phyloP scores from a whole-genome alignment of 2,888 invertebrate species.

The Drosophila formosana region DNA sequence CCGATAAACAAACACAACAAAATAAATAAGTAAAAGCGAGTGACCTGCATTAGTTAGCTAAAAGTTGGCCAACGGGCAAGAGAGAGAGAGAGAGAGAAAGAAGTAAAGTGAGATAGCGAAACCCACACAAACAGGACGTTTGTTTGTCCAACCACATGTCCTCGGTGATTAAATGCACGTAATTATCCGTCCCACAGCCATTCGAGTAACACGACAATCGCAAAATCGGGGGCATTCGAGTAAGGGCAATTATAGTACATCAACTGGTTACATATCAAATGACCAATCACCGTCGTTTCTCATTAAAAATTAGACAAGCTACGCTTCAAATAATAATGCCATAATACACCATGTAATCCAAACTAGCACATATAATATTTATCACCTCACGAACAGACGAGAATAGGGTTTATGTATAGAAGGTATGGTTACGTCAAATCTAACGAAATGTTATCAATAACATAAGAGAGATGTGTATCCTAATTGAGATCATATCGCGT shows the following conservation, averaged over 20 bases:
- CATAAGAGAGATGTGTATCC: background rate
- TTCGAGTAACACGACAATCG: slow-evolving; percentile 16
- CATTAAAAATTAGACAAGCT: slow-evolving; percentile 21
- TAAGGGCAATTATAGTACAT: slow-evolving; percentile 9
- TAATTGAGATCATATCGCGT: too few relatives aligned
- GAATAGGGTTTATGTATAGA: too few relatives aligned
- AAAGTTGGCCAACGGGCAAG: slow-evolving; percentile 46
- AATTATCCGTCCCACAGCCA: slow-evolving; percentile 44
- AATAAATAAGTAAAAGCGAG: slow-evolving; percentile 34
- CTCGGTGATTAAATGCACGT: slow-evolving; percentile 62
- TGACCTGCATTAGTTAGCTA: slow-evolving; percentile 53
- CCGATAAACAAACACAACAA: slow-evolving; percentile 26
- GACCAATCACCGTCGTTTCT: slow-evolving; percentile 6
- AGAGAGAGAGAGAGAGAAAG: background rate
- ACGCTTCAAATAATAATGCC: slow-evolving; percentile 12
- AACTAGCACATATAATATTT: background rate
- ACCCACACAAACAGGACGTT: slow-evolving; percentile 25
- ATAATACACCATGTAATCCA: slow-evolving; percentile 1
- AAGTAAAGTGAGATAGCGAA: background rate
- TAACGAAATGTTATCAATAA: background rate
- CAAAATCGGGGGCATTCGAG: slow-evolving; percentile 2
- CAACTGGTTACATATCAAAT: slow-evolving; percentile 1
- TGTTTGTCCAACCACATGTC: slow-evolving; percentile 39
- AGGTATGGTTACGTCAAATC: too few relatives aligned
- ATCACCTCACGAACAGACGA: background rate